These are phyloP conservation scores for Melieria crassipennis DNA, from an alignment of 2,888 invertebrate species.

Conservation along the genomic window DNA sequence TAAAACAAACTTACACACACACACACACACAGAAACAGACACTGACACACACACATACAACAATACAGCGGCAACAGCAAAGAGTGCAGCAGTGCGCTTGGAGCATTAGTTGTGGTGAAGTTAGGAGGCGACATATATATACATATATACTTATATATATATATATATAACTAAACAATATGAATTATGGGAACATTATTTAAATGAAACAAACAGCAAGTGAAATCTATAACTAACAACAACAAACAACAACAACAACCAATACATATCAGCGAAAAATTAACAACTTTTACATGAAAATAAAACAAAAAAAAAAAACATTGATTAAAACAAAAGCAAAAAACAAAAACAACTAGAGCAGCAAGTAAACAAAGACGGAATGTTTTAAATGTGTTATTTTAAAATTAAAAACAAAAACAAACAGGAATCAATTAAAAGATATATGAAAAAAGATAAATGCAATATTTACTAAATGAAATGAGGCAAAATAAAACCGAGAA, in stretches of 20 bases:
- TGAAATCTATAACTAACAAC: slow-evolving; percentile 45
- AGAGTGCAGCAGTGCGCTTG: slow-evolving; percentile 39
- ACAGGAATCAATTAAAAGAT: slow-evolving; percentile 32
- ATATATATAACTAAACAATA: slow-evolving; percentile 56
- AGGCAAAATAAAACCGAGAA: not conserved
- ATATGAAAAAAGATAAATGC: slow-evolving; percentile 36
- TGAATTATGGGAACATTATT: slow-evolving; percentile 64
- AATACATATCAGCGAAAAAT: slow-evolving; percentile 47
- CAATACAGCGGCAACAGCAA: slow-evolving; percentile 32
- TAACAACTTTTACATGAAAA: slow-evolving; percentile 44
- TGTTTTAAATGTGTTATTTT: slow-evolving; percentile 41
- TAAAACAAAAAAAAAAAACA: slow-evolving; percentile 6
- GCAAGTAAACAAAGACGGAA: slow-evolving; percentile 24
- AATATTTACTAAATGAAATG: slow-evolving; percentile 41
- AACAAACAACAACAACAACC: slow-evolving; percentile 44
- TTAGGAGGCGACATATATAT: slow-evolving; percentile 30
- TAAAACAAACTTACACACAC: slow-evolving; percentile 34
- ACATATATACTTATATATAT: slow-evolving; percentile 33
- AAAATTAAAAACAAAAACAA: slow-evolving; percentile 29
- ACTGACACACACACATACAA: slow-evolving; percentile 40
- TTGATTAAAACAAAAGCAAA: slow-evolving; percentile 21
- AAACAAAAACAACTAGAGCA: slow-evolving; percentile 15
- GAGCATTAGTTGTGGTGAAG: slow-evolving; percentile 32
- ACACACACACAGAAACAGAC: slow-evolving; percentile 43
- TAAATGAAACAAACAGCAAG: slow-evolving; percentile 35